Base-by-base conservation (phyloP, 1,140 invertebrate genomes). In the Drosophila triauraria region DNA sequence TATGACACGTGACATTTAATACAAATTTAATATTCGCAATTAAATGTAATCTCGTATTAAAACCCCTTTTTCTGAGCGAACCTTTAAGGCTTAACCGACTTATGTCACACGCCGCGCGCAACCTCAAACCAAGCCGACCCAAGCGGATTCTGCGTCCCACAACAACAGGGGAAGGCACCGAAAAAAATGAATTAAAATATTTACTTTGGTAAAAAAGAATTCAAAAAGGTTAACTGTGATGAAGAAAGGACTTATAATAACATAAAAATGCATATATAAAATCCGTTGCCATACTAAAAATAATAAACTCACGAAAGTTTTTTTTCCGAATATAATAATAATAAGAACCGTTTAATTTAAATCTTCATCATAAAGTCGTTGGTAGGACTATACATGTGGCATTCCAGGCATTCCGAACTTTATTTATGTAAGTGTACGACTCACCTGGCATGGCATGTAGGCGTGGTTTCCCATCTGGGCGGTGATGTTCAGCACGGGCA, bases 401-500 rank as follows among this genome's bases (percentile, higher is more conserved):
- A 20, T 20, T 9, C 0, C 5, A 12, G 4, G 20, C 44, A 3
- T 23, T 6, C 3, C n/a, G 25, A 15, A 0, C 2, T 30, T 17
- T 0, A 51, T 27, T 53, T 25, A 23, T 25, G 10, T 0, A 4
- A 15, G 65, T 51, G 60, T 12, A 27, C 4, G n/a, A 64, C 85
- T 90, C 68, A 97, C 96, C 94, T 96, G 97, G 94, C 97, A 98
- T 47, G 97, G 96, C 78, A 98, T 94, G 93, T 96, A 97, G 75
- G 96, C 97, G 93, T 97, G 96, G 38, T 96, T 97, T 76, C 97
- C 97, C 79, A 97, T 94, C 93, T 97, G 97, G 57, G 96, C 96
- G 47, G 97, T 97, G 92, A 97, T 96, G 93, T 98, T 98, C 51
- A 90, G 85, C 81, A 90, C 85, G 8, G 85, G 85, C 81, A 90